A percentile compares a stretch with the other conserved stretches of the same genome.
Conservation (phyloP, 2,888 invertebrate genomes). For the Microlaimidae sp. region DNA sequence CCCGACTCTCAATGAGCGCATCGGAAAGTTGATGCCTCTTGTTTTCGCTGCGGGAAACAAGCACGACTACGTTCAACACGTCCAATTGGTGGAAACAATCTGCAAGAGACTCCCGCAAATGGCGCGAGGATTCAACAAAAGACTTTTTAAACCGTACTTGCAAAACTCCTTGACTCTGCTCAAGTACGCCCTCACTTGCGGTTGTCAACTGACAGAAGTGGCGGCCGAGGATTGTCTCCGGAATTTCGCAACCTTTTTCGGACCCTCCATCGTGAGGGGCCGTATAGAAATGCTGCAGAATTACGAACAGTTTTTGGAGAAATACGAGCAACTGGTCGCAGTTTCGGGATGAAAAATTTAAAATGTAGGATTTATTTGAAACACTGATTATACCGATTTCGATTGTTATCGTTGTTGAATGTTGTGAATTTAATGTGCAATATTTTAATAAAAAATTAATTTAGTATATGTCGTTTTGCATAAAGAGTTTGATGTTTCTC, state of each 20-base stretch:
- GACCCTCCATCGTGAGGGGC: conserved; percentile 42
- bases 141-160: conserved; percentile 41
- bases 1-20: too few relatives aligned
- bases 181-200: conserved; percentile 42
- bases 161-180: conserved; percentile 42
- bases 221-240: conserved; percentile 42
- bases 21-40: conserved; percentile 36
- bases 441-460: too few relatives aligned
- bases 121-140: conserved; percentile 41
- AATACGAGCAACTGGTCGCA: too few relatives aligned
- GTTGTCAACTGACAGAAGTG: conserved; percentile 42
- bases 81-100: conserved; percentile 41
- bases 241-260: conserved; percentile 39
- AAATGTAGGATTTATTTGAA: too few relatives aligned
- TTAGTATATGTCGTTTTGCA: too few relatives aligned
- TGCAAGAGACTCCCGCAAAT: conserved; percentile 43
- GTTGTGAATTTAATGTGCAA: too few relatives aligned
- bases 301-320: too few relatives aligned
- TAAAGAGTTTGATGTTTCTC: too few relatives aligned
- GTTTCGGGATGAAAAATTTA: too few relatives aligned
- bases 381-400: too few relatives aligned
- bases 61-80: conserved; percentile 42
- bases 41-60: conserved; percentile 38
- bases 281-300: conserved; percentile 36
- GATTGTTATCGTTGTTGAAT: too few relatives aligned